Evolutionary conservation across 2,113 vertebrate species (phyloP).

Genomic region (Indri indri): DNA sequence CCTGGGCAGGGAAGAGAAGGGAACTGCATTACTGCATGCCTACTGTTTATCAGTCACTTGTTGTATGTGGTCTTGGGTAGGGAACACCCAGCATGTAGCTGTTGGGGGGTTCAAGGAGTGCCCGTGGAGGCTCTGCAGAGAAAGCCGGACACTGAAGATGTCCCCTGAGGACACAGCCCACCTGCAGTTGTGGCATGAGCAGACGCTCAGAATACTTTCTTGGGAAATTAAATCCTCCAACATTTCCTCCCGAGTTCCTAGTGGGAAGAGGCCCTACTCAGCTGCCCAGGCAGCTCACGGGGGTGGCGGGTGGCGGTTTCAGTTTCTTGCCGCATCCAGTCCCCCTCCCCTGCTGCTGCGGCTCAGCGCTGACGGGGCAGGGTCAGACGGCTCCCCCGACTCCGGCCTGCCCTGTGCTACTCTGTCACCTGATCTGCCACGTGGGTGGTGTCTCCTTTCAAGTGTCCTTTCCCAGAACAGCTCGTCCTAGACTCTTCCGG

Average conservation of each 20-base stretch:
- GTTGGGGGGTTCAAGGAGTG: not conserved
- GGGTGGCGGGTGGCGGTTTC: rapidly evolving
- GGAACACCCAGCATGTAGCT: not conserved
- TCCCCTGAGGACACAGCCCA: not conserved
- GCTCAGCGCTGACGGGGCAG: not conserved
- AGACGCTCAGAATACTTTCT: not conserved
- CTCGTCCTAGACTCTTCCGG: not conserved
- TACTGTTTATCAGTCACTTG: not conserved
- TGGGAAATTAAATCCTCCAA: not conserved
- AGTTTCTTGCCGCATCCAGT: not conserved
- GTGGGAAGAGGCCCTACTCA: not conserved
- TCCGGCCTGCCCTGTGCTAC: rapidly evolving
- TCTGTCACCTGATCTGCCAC: not conserved
- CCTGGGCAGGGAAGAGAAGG: not conserved
- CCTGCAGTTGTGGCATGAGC: not conserved
- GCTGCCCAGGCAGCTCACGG: not conserved
- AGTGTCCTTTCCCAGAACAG: conserved; percentile 42
- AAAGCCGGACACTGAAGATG: not conserved
- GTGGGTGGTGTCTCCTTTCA: conserved; percentile 21
- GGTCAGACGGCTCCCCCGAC: rapidly evolving
- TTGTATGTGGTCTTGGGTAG: rapidly evolving
- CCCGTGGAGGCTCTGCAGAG: not conserved
- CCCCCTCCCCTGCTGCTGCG: not conserved
- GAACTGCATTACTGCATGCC: not conserved
- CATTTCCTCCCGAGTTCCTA: not conserved